Evolutionary conservation across 1,140 invertebrate species (phyloP), one percentile per base, ranked within the genome.

Genomic region (Zaprionus lachaisei): DNA sequence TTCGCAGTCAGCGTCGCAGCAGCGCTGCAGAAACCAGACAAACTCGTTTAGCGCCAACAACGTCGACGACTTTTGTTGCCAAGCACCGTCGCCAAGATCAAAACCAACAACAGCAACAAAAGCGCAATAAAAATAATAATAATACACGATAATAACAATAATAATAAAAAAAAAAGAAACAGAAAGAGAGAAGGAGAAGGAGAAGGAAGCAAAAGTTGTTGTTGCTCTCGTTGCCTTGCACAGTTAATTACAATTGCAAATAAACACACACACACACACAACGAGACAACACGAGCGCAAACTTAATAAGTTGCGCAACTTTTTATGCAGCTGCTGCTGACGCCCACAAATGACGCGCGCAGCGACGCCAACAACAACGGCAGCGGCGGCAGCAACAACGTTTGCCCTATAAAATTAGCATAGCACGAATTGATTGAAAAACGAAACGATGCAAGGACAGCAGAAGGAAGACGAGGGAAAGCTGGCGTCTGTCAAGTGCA

Each of bases 191-290:
- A 44, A 60, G 55, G 80, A 83, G 80, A 87, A 86, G 69, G 67
- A 61, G 80, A 77, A 87, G 83, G 80, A 87, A 86, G 69, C 72
- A 61, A 57, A 28, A 28, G n/a, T 31, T 65, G 47, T 37, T 34
- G n/a, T 41, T 69, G 31, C 37, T 26, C 26, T 5, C 5, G 26
- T 26, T 41, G 44, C 54, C 34, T 37, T 65, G 70, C 47, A 65
- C 47, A 65, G 80, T 72, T 79, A 80, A 89, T 87, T 87, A 89
- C 71, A 87, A 87, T 87, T 87, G 84, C 83, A 89, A 86, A 86
- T 86, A 89, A 80, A 87, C 38, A 41, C 5, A 41, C 38, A 41
- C n/a, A 44, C 41, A 67, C 71, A 63, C 81, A 87, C 77, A 31
- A 12, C 38, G 28, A 38, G 22, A 37, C 41, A 44, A 44, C 41